Base-by-base conservation (phyloP, 2,888 invertebrate genomes). In the Prosapia bicincta region DNA sequence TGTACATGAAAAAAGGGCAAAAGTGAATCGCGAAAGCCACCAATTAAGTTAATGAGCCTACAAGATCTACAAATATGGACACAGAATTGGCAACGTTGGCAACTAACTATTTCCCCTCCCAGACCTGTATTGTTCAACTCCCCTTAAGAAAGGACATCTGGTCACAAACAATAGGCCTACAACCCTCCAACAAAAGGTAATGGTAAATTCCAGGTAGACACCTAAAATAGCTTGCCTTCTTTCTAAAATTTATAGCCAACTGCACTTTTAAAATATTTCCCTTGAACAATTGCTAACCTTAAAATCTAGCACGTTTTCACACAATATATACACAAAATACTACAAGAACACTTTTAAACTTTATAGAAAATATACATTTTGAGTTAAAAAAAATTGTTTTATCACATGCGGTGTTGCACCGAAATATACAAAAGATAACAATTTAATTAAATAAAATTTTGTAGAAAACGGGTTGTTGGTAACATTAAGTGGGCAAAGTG, bases 21-120 rank as follows among this genome's bases (percentile, higher is more conserved):
- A 67, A 76, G 76, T 74, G 38, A 73, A 74, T 76, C 70, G 76
- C 76, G 71, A 76, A 76, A 74, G 76, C 71, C 73, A 73, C 76
- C 73, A 76, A 71, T 76, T 72, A 70, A 65, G 69, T 66, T n/a
- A 54, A 74, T 15, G 66, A 66, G 7, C 25, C 73, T 66, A 73
- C 26, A 65, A 54, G 65, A 13, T 38, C 26, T 23, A 23, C 25
- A 65, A 30, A 70, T 26, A 71, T 70, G 24, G 25, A 71, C 25
- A 38, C 68, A 71, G 43, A 76, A 76, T 76, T 76, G 76, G 76
- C 76, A 76, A 74, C 74, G 71, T 76, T 68, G 67, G 65, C 76
- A 76, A 74, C 71, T 71, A 68, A 76, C 76, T 76, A 74, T 69
- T 28, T 30, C n/a, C 23, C 66, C 30, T 23, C 13, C 24, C 66